These are phyloP conservation scores for Euclidia mi DNA, from an alignment of 2,888 invertebrate genomes.

Conservation along the genomic window DNA sequence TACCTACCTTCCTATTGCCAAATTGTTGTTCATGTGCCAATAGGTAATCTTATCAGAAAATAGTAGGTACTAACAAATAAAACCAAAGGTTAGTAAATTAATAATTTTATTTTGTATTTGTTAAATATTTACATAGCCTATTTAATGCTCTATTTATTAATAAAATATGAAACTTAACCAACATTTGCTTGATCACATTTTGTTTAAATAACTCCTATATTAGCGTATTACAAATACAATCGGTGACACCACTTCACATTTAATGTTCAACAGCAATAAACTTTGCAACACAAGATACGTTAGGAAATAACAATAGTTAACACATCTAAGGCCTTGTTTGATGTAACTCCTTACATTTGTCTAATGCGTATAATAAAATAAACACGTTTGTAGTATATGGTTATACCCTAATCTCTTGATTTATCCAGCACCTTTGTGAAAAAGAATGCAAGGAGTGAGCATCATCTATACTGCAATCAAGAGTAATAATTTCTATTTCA, in stretches of 20 bases:
- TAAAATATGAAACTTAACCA: constrained; percentile 89
- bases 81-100: constrained; percentile 83
- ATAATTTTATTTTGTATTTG: constrained; percentile 87
- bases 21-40: too few relatives aligned
- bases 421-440: constrained; percentile 1
- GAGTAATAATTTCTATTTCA: constrained; percentile 20
- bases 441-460: constrained; percentile 8
- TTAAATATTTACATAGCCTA: constrained; percentile 88
- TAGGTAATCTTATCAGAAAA: too few relatives aligned
- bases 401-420: constrained; percentile 3
- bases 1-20: too few relatives aligned
- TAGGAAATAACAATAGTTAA: constrained; percentile 76
- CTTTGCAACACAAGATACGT: constrained; percentile 70
- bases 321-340: constrained; percentile 80
- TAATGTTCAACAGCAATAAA: constrained; percentile 71
- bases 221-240: constrained; percentile 49
- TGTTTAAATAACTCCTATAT: constrained; percentile 72
- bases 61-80: constrained; percentile 53
- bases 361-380: constrained; percentile 43
- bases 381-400: constrained; percentile 20
- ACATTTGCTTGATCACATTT: constrained; percentile 85
- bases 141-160: constrained; percentile 80
- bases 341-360: constrained; percentile 50
- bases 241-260: constrained; percentile 39
- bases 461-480: constrained; percentile 21